Conservation (phyloP, 92 coral and sea anemone species). For the Scolanthus callimorphus region DNA sequence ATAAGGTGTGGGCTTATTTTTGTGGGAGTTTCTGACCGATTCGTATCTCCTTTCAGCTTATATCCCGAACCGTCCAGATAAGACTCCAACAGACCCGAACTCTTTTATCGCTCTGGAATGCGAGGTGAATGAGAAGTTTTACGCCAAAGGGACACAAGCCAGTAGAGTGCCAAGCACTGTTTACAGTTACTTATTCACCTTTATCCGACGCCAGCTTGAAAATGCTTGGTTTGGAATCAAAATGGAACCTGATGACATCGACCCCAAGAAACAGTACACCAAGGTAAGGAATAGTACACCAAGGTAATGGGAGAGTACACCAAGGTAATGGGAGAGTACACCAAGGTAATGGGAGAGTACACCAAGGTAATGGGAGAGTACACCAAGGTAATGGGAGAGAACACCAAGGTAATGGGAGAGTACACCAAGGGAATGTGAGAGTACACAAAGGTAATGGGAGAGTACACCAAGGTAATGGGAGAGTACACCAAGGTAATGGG, state of each 20-base stretch:
- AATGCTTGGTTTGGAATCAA: constrained; percentile 88
- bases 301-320: too few species aligned
- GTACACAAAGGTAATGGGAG: too few species aligned
- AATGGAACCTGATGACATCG: constrained; percentile 63
- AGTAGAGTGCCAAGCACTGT: constrained; percentile 54
- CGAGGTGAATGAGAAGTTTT: constrained; percentile 69
- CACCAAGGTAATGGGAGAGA: too few species aligned
- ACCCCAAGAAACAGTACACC: constrained; percentile 56
- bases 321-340: too few species aligned
- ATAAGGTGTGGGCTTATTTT: too few species aligned
- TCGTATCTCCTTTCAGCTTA: constrained; percentile 40
- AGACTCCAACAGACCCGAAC: constrained; percentile 56
- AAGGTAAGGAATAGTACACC: constrained; percentile 50
- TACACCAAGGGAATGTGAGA: too few species aligned
- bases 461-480: too few species aligned
- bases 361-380: too few species aligned
- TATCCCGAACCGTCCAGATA: constrained; percentile 73
- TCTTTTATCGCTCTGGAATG: constrained; percentile 89
- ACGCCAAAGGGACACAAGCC: constrained; percentile 56
- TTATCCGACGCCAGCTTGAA: constrained; percentile 53
- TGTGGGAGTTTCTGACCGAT: too few species aligned
- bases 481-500: too few species aligned
- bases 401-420: too few species aligned
- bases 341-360: too few species aligned
- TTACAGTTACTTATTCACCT: constrained; percentile 55